Evolutionary conservation across 2,888 invertebrate genomes (phyloP), one percentile per base, ranked within the genome.

Genomic region (Phaedon cochleariae): DNA sequence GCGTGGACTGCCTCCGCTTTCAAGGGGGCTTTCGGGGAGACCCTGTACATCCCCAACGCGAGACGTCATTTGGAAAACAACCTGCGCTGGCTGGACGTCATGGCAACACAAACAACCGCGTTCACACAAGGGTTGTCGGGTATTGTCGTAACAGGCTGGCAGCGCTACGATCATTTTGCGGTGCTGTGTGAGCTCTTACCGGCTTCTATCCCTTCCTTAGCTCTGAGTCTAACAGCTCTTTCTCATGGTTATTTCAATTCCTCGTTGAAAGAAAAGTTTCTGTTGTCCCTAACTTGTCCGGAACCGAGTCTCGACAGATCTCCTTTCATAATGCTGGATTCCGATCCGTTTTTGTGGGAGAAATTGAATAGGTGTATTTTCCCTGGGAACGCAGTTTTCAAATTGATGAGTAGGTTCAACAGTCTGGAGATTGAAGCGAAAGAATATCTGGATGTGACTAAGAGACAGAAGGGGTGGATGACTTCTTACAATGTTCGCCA

Each of bases 1-100:
- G 88, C 90, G 7, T 92, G 92, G 92, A 86, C 89, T 1, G 91
- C 92, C 1, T 90, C 90, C 2, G 92, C 92, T 0, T 92, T 89
- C 79, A 93, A 93, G 81, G 92, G 76, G 37, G 91, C 91, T 3
- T 91, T 91, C 73, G 91, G 91, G 0, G 91, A 92, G 80, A 90
- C 89, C 1, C 75, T 90, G 51, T 87, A 88, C 73, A 85, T 91
- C 65, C 90, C 91, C 4, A 89, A 90, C 65, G 85, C 89, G 15
- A 86, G 87, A 70, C 84, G 89, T 52, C 91, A 92, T 81, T 82
- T 91, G 57, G 90, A 91, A 77, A 92, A 92, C 77, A 90, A 90
- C 76, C 82, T 90, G 66, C 84, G 89, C 55, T 92, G 92, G 92
- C 77, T 90, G 67, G 88, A 89, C 55, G 87, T 89, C 1, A 92